Evolutionary conservation across 2,888 invertebrate genomes (phyloP).

Genomic region (Leptogaster cylindrica): DNA sequence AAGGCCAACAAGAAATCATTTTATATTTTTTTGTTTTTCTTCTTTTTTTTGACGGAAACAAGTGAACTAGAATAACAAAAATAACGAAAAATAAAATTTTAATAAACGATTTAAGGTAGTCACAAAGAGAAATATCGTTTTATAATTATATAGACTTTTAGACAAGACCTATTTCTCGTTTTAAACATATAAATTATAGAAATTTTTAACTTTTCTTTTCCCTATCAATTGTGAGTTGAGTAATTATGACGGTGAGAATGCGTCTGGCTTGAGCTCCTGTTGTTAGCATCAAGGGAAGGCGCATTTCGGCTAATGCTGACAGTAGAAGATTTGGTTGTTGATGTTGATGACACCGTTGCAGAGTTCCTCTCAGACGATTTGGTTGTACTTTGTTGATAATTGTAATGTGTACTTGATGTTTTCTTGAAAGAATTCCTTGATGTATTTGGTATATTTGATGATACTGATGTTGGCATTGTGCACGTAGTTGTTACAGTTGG

Average conservation of each 20-base stretch:
- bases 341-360: conserved; percentile 52
- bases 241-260: conserved; percentile 38
- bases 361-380: conserved; percentile 9
- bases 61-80: conserved; percentile 27
- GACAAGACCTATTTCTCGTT: conserved; percentile 14
- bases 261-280: conserved; percentile 44
- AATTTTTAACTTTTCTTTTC: conserved; percentile 22
- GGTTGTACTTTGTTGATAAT: conserved; percentile 27
- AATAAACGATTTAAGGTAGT: conserved; percentile 33
- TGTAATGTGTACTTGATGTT: conserved; percentile 7
- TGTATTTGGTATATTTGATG: conserved; percentile 43
- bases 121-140: conserved; percentile 10
- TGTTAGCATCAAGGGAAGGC: conserved; percentile 46
- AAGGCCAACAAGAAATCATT: conserved; percentile 50
- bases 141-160: conserved; percentile 16
- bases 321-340: conserved; percentile 48
- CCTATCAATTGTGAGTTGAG: conserved; percentile 38
- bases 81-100: conserved; percentile 33
- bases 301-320: conserved; percentile 30
- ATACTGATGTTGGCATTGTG: conserved; percentile 45
- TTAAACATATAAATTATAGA: conserved; percentile 34
- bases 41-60: conserved; percentile 42
- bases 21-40: no score
- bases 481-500: neutral
- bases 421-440: conserved; percentile 34